A percentile compares a stretch with the other conserved stretches of the same genome.
Evolutionary conservation across 2,797 vertebrate species (phyloP).

Genomic region (Karalla daura): DNA sequence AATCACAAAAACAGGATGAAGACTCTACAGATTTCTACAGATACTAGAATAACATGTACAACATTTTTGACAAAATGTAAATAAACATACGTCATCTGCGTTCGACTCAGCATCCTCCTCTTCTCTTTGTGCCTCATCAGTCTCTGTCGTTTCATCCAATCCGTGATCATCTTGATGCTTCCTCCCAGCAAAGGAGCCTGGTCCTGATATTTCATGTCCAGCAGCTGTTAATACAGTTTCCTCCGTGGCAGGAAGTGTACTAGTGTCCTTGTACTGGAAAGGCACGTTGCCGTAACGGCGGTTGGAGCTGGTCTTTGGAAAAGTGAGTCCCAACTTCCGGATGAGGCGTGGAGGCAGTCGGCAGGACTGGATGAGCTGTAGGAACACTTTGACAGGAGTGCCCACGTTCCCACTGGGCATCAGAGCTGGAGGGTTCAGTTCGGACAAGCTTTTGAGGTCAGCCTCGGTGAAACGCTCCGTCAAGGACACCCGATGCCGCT

Average conservation of each 20-base stretch:
- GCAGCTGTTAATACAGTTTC: slow-evolving; percentile 89
- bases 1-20: neutral
- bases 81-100: slow-evolving; percentile 88
- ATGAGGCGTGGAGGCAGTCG: slow-evolving; percentile 92
- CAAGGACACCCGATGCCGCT: slow-evolving; percentile 62
- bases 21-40: neutral
- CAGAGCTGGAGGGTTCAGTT: slow-evolving; percentile 92
- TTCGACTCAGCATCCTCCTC: slow-evolving; percentile 77
- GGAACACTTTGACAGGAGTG: slow-evolving; percentile 89
- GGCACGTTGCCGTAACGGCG: slow-evolving; percentile 94
- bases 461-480: slow-evolving; percentile 81
- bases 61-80: neutral
- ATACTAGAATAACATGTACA: neutral
- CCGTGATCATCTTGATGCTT: neutral
- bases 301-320: slow-evolving; percentile 88
- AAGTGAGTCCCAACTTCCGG: slow-evolving; percentile 89
- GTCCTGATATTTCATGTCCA: slow-evolving; percentile 85
- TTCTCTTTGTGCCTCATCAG: slow-evolving; percentile 44
- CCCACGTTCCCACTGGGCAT: slow-evolving; percentile 96
- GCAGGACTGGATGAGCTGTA: slow-evolving; percentile 93
- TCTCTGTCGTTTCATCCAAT: slow-evolving; percentile 62
- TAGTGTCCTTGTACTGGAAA: slow-evolving; percentile 84
- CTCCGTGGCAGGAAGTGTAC: slow-evolving; percentile 72
- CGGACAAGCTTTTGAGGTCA: slow-evolving; percentile 86
- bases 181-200: slow-evolving; percentile 38